Percentiles rank a stretch among this genome's conserved stretches.
These are phyloP conservation scores for Xyrauchen texanus DNA, from an alignment of 2,113 vertebrate genomes.

Conservation along the genomic window DNA sequence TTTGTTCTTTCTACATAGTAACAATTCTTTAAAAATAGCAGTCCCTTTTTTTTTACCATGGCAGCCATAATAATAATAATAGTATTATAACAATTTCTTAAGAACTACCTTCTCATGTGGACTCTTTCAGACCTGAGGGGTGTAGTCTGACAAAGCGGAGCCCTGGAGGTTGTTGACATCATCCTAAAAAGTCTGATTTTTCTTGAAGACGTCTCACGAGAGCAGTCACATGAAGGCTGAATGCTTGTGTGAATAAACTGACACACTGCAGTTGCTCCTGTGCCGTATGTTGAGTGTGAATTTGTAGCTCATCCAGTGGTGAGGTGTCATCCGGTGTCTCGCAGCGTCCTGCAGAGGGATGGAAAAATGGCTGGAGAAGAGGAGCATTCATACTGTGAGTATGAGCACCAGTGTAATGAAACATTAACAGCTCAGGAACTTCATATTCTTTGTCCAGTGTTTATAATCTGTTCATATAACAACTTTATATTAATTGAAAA, in stretches of 20 bases:
- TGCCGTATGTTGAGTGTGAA: background rate
- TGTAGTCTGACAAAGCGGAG: background rate
- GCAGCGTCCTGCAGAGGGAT: conserved; percentile 67
- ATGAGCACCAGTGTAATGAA: background rate
- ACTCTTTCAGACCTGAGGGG: conserved; percentile 1
- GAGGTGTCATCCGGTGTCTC: conserved; percentile 59
- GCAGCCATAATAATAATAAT: background rate
- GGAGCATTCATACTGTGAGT: conserved; percentile 76
- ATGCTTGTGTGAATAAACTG: conserved; percentile 24
- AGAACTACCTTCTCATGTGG: background rate
- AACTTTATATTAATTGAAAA: no score
- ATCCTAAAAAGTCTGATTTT: background rate
- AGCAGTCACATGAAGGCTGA: conserved; percentile 2
- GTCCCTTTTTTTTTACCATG: background rate
- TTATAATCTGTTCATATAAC: no score
- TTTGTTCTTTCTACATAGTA: no score
- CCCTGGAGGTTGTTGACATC: background rate
- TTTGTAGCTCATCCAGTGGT: background rate
- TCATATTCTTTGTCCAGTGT: no score
- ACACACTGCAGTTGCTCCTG: background rate
- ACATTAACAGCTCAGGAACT: no score
- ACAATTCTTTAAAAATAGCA: no score
- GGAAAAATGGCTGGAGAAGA: conserved; percentile 77
- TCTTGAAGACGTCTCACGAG: background rate
- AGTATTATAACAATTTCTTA: background rate